These are phyloP conservation scores for Ophion ellenae DNA, from an alignment of 2,888 invertebrate species.

Conservation along the genomic window DNA sequence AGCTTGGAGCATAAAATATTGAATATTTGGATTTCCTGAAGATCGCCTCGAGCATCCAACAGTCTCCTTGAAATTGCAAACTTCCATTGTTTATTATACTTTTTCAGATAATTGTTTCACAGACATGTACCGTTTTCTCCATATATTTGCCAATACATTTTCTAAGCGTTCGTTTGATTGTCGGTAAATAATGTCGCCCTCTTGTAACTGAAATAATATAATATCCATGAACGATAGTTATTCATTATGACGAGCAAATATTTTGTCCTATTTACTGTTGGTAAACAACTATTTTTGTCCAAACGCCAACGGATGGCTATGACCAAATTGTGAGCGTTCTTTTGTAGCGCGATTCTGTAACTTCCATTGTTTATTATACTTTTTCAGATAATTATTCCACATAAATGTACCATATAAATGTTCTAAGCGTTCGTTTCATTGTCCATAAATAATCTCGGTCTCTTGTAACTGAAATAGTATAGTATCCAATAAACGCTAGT, in stretches of 20 bases:
- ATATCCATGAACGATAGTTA: too few species aligned
- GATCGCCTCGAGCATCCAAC: background rate
- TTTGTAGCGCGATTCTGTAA: too few species aligned
- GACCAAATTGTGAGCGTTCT: too few species aligned
- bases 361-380: too few species aligned
- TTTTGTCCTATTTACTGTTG: too few species aligned
- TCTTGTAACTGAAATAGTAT: too few species aligned
- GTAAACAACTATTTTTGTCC: too few species aligned
- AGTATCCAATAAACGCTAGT: too few species aligned
- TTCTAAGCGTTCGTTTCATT: background rate
- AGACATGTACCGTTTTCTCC: background rate
- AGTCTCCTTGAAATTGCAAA: background rate
- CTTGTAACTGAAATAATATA: too few species aligned
- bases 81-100: background rate
- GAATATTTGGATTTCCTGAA: background rate
- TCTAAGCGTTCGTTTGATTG: background rate
- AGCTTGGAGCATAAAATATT: constrained; percentile 86
- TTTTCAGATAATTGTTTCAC: background rate
- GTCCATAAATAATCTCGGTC: background rate
- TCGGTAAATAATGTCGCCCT: background rate
- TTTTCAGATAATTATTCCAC: background rate
- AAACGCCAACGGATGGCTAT: too few species aligned
- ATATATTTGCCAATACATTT: constrained; percentile 1
- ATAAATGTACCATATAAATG: constrained; percentile 1
- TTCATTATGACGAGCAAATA: too few species aligned